phyloP scores from a whole-genome alignment of 2,888 invertebrate species.

The Scaptomyza parva region DNA sequence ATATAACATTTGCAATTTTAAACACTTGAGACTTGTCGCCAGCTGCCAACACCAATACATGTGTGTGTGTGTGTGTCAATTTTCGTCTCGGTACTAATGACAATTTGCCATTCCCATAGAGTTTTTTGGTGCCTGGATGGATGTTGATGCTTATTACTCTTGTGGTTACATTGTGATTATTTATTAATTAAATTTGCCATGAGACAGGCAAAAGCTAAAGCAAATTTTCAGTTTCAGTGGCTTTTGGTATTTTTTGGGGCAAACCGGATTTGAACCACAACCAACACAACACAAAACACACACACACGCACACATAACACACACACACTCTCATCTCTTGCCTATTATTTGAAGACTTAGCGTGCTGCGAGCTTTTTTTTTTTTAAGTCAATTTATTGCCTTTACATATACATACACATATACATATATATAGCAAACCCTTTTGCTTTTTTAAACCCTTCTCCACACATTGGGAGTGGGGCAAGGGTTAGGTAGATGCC shows the following conservation, averaged over 20 bases:
- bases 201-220: constrained; percentile 51
- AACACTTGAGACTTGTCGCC: constrained; percentile 77
- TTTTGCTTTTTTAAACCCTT: constrained; percentile 6
- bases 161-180: constrained; percentile 78
- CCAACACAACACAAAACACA: constrained; percentile 7
- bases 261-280: constrained; percentile 5
- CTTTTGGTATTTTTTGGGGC: constrained; percentile 26
- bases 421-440: constrained; percentile 35
- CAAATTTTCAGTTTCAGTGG: constrained; percentile 40
- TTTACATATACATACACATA: constrained; percentile 25
- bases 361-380: constrained; percentile 35
- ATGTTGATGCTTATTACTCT: constrained; percentile 70
- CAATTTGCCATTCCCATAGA: constrained; percentile 62
- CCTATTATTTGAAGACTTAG: constrained; percentile 63
- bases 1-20: constrained; percentile 80
- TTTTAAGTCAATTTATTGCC: constrained; percentile 53
- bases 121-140: constrained; percentile 27
- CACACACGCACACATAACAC: constrained; percentile 3
- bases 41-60: constrained; percentile 45
- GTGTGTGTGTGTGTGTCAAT: constrained; percentile 49
- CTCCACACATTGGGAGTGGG: no score
- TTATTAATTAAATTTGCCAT: constrained; percentile 81
- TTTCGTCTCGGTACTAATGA: constrained; percentile 60
- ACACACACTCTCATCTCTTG: constrained; percentile 13
- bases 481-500: not conserved